Base-by-base conservation (phyloP, 2,113 vertebrate genomes). In the Corythoichthys haematopterus region DNA sequence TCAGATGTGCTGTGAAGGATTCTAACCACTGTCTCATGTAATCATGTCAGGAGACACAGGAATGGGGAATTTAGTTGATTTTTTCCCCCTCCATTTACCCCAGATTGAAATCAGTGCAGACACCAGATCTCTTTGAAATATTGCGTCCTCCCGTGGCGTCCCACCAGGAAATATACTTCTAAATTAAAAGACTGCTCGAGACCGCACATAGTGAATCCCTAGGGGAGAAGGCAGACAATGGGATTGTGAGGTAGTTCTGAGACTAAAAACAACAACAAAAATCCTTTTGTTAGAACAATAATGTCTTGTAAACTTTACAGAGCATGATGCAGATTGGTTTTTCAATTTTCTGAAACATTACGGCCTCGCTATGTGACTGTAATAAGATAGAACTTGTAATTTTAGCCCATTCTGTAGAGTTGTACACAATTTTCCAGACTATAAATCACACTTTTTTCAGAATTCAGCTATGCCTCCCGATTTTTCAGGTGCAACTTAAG, bases 1-100 rank as follows among this genome's bases (percentile, higher is more conserved):
- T 89, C 80, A 79, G 77, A 69, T 68, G 71, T 76, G 80, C 84
- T 84, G 79, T 80, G 75, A 82, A 78, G 78, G 81, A 86, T 86
- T 90, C 83, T 70, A 71, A 85, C 78, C 68, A 79, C 78, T 84
- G 82, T 81, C 87, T 82, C 76, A 43, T 80, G 77, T 88, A 87
- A 87, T 91, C 82, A 84, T 73, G 68, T 90, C 83, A 88, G 68
- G 68, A 48, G 65, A 84, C 70, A 81, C 76, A 56, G 71, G 51
- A 74, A 82, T 58, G 66, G 7, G 68, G 83, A 85, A 83, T 80
- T 76, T 78, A 80, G 74, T 84, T 81, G 71, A 70, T 77, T 86
- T 76, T 51, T 81, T 75, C 43, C 57, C 45, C 40, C 1, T 57
- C 59, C 63, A 55, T 37, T 72, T 58, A 9, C 35, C 55, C 58